Evolutionary conservation across 2,113 vertebrate genomes (phyloP).

Genomic region (Emydura subglobosa): DNA sequence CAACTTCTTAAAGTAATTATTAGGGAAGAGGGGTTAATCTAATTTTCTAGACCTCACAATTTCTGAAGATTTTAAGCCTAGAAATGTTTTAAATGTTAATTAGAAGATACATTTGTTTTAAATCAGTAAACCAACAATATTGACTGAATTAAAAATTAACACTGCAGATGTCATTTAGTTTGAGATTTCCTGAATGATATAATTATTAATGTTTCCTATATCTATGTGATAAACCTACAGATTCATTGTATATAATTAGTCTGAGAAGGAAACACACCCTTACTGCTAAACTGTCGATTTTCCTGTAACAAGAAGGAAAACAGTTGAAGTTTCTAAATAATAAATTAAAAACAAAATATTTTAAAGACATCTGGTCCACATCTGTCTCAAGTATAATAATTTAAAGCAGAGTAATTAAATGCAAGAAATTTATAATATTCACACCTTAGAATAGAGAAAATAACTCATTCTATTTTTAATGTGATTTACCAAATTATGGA

Average conservation of each 20-base stretch:
- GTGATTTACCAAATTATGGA: conserved; percentile 35
- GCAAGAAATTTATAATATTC: conserved; percentile 69
- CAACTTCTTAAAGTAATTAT: conserved; percentile 65
- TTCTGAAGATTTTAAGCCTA: conserved; percentile 63
- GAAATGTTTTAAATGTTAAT: conserved; percentile 71
- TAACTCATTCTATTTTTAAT: conserved; percentile 54
- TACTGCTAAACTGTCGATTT: conserved; percentile 72
- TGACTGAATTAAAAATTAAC: conserved; percentile 83
- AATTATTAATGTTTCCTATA: conserved; percentile 82
- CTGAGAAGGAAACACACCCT: conserved; percentile 72
- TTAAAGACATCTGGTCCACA: conserved; percentile 79
- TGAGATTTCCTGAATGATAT: conserved; percentile 79
- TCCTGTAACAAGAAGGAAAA: conserved; percentile 71
- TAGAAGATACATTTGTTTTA: conserved; percentile 82
- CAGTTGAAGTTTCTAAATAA: conserved; percentile 73
- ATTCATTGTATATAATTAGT: conserved; percentile 76
- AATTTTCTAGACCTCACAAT: conserved; percentile 56
- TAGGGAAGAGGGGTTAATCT: conserved; percentile 41
- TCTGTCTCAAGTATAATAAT: conserved; percentile 78
- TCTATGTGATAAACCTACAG: conserved; percentile 77
- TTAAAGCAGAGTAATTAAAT: conserved; percentile 80
- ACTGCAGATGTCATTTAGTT: conserved; percentile 82
- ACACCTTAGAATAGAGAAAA: conserved; percentile 73
- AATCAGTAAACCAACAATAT: conserved; percentile 82
- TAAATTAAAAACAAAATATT: conserved; percentile 79